phyloP scores from a whole-genome alignment of 2,113 vertebrate genomes.

The Pseudorectes ferrugineus region DNA sequence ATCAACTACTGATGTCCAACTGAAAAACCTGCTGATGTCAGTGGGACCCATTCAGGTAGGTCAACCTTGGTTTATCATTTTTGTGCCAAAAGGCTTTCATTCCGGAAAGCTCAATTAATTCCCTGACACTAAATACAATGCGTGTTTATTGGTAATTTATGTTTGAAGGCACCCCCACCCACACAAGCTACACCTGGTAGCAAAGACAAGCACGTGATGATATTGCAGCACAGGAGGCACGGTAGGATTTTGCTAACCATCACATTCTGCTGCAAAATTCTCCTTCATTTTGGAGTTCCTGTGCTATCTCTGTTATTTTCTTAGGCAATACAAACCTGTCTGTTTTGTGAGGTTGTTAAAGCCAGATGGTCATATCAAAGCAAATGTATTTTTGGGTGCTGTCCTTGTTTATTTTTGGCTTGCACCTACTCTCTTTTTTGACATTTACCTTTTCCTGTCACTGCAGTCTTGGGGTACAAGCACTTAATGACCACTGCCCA shows the following conservation, averaged over 20 bases:
- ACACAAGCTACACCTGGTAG: not conserved
- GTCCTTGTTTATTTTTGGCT: not conserved
- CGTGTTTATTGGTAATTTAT: not conserved
- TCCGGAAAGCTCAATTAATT: conserved; percentile 15
- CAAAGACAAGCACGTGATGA: not conserved
- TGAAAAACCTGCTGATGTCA: conserved; percentile 91
- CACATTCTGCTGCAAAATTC: not conserved
- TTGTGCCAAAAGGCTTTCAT: conserved; percentile 41
- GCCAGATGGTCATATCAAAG: not conserved
- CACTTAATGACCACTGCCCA: not conserved
- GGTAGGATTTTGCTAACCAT: not conserved
- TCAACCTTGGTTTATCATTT: not conserved
- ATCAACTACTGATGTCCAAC: conserved; percentile 89
- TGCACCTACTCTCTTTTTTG: not conserved
- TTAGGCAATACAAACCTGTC: not conserved
- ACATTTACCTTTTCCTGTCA: not conserved
- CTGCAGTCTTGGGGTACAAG: not conserved
- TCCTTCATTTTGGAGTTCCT: not conserved
- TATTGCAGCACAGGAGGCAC: not conserved
- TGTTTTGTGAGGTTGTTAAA: not conserved
- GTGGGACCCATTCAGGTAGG: conserved; percentile 95
- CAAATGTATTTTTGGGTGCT: not conserved
- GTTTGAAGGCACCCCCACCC: conserved; percentile 8
- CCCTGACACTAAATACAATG: not conserved
- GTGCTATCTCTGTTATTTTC: not conserved